Evolutionary conservation across 2,888 invertebrate species (phyloP).

Genomic region (Scrobipalpa atriplicella): DNA sequence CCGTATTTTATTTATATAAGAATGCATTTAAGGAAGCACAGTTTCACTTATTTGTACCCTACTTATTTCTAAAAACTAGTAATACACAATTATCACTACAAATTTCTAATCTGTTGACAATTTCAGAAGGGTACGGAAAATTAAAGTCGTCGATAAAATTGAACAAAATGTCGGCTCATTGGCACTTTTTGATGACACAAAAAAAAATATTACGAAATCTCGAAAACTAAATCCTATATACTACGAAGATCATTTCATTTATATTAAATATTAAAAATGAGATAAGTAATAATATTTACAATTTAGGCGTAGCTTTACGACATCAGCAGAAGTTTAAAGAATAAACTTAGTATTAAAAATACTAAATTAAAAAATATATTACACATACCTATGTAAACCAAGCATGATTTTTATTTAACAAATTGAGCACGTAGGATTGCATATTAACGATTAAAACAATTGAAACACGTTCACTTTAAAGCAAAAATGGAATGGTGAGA

Average conservation of each 20-base stretch:
- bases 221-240: slow-evolving; percentile 53
- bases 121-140: slow-evolving; percentile 41
- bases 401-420: slow-evolving; percentile 46
- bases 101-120: slow-evolving; percentile 41
- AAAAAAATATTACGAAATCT: slow-evolving; percentile 45
- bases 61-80: slow-evolving; percentile 60
- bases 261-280: slow-evolving; percentile 42
- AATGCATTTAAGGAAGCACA: slow-evolving; percentile 74
- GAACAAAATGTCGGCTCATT: slow-evolving; percentile 58
- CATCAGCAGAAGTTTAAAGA: slow-evolving; percentile 53
- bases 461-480: slow-evolving; percentile 54
- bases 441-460: slow-evolving; percentile 38
- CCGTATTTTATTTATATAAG: slow-evolving; percentile 36
- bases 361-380: slow-evolving; percentile 55
- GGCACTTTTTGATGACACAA: slow-evolving; percentile 78
- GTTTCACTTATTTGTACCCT: slow-evolving; percentile 64
- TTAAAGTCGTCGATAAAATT: background rate
- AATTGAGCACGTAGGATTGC: slow-evolving; percentile 68
- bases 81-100: slow-evolving; percentile 61
- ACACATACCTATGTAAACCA: slow-evolving; percentile 50
- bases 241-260: slow-evolving; percentile 71
- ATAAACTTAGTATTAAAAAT: slow-evolving; percentile 45
- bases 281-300: slow-evolving; percentile 55
- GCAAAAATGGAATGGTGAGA: slow-evolving; percentile 79
- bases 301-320: slow-evolving; percentile 51